phyloP scores from a whole-genome alignment of 2,888 invertebrate genomes.

The Drosophila infuscata region DNA sequence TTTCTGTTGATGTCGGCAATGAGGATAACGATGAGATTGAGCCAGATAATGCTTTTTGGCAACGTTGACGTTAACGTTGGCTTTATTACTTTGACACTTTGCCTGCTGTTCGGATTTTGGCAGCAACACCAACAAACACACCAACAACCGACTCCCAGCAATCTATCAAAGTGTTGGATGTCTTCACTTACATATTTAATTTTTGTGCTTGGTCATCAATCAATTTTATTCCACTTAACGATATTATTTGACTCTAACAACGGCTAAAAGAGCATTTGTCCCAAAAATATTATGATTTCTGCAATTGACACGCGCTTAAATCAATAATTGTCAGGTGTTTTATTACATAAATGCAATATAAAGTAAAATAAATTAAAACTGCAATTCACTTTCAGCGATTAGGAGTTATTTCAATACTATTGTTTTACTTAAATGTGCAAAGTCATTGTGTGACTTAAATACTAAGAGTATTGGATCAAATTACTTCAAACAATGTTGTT shows the following conservation, averaged over 20 bases:
- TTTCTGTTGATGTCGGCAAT: constrained; percentile 9
- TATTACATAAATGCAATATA: too few species aligned
- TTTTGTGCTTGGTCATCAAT: constrained; percentile 73
- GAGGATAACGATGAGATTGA: constrained; percentile 17
- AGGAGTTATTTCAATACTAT: neutral
- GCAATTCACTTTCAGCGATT: neutral
- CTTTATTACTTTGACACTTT: constrained; percentile 67
- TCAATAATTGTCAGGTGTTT: neutral
- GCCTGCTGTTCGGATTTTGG: constrained; percentile 61
- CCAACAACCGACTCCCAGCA: constrained; percentile 33
- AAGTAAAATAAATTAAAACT: neutral
- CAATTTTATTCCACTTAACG: constrained; percentile 73
- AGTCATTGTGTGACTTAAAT: neutral
- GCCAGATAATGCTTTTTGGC: constrained; percentile 45
- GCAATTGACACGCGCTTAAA: constrained; percentile 36
- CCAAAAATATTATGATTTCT: constrained; percentile 5
- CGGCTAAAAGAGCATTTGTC: constrained; percentile 7
- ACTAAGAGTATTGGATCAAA: neutral
- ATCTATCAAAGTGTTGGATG: constrained; percentile 78
- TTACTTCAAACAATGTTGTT: neutral
- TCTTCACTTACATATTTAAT: constrained; percentile 45
- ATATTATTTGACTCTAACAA: constrained; percentile 35
- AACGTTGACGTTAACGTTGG: constrained; percentile 42
- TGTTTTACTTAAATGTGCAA: neutral
- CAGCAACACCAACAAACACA: constrained; percentile 14